Conservation (phyloP, 1,140 invertebrate genomes). For the Pachypsylla venusta region DNA sequence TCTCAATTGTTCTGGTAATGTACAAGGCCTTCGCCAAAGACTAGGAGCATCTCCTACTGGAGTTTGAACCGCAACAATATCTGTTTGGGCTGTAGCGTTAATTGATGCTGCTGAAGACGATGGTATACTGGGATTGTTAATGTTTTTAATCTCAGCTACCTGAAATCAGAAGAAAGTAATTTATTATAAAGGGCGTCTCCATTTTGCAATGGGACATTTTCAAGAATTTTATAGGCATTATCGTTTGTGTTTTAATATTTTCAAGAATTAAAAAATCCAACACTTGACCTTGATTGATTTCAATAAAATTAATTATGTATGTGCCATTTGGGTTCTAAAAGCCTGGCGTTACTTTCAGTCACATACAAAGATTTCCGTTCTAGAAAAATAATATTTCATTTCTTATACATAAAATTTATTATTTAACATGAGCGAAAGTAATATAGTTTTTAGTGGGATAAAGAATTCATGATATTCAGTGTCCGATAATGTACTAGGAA, state of each 20-base stretch:
- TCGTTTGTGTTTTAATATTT: background rate
- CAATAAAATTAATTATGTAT: no score
- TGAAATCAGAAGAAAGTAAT: background rate
- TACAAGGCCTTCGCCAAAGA: background rate
- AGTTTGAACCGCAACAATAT: slow-evolving; percentile 56
- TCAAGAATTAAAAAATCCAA: background rate
- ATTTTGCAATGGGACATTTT: slow-evolving; percentile 17
- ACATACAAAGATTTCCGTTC: no score
- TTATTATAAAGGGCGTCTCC: slow-evolving; percentile 19
- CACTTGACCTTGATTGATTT: background rate
- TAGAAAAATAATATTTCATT: no score
- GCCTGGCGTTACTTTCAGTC: no score
- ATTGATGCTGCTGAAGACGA: slow-evolving; percentile 33
- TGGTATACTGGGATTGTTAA: slow-evolving; percentile 56
- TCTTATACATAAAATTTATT: no score
- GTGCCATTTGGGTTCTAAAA: no score
- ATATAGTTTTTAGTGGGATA: no score
- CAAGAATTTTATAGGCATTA: slow-evolving; percentile 14
- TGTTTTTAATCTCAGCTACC: slow-evolving; percentile 43
- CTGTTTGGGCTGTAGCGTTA: slow-evolving; percentile 49
- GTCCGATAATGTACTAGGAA: no score
- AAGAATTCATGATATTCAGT: no score
- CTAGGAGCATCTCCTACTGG: slow-evolving; percentile 29
- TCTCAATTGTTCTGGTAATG: background rate
- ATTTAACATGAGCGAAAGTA: no score